Base-by-base conservation (phyloP, 2,797 vertebrate genomes). In the Anguilla pacifica region DNA sequence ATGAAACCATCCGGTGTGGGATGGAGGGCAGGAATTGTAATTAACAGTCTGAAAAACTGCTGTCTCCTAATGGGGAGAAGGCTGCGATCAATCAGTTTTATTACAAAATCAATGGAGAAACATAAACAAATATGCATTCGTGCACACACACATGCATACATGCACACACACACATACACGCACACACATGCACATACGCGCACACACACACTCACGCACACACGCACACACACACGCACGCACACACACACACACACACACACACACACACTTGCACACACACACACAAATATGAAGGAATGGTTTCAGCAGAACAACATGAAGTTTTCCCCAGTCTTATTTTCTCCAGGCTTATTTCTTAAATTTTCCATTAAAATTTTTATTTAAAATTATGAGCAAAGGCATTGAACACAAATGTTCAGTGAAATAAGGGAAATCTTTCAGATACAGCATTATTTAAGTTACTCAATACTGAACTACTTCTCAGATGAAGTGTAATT, bases 1-100 rank as follows among this genome's bases (percentile, higher is more conserved):
- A 88, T 86, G 61, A 87, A 87, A 86, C 84, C 57, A 39, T 84
- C 17, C 64, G 82, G 89, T 43, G 25, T 2, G 19, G 64, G 70
- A 86, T 46, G 7, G 39, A 82, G 39, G 74, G 46, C 25, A 25
- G 57, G 72, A 83, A 67, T 67, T 51, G 53, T 87, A 86, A 83
- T 87, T 87, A 67, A 87, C 11, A 17, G 15, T 64, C 35, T 53
- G 77, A 79, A 51, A 46, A 25, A 35, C 51, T 57, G 17, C 72
- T 19, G 53, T 70, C 31, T 59, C 53, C 46, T 83, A 51, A 77
- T 67, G 70, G 86, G 25, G 57, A 35, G 70, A 74, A 17, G 51
- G 13, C 3, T 4, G 19, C 11, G 43, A 83, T 83, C 79, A 17
- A 51, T 64, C 57, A 64, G 86, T 31, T 82, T 64, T 39, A 61